Base-by-base conservation (phyloP, 2,113 vertebrate species). In the Aegotheles bennettii region DNA sequence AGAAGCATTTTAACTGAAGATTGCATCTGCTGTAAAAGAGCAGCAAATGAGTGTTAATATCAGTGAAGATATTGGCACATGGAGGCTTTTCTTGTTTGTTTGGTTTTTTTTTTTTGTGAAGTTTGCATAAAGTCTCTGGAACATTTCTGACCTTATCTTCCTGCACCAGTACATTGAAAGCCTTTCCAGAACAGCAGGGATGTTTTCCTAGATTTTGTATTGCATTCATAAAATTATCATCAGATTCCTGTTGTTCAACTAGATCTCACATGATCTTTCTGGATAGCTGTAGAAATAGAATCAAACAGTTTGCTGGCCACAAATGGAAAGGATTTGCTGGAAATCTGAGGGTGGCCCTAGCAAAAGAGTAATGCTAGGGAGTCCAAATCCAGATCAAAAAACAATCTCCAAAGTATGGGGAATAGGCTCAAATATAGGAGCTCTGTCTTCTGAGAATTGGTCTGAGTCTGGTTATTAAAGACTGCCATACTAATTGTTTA, bases 381-480 rank as follows among this genome's bases (percentile, higher is more conserved):
- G 84, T 93, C 89, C 53, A 24, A 88, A 94, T 97, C 88, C 81
- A 93, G 50, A 57, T 69, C 24, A 67, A 80, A 69, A 82, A 64
- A 56, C 56, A 84, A 50, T 86, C 75, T 96, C 85, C 73, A 54
- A 95, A 96, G 71, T 64, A 82, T 87, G 91, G 83, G 88, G 70
- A 96, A 80, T 68, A 94, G 2, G 26, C 28, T 50, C 28, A 77
- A 59, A n/a, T 6, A 11, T 1, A 63, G 70, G 83, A 95, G 36
- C 61, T 89, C 13, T 94, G 89, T 93, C 90, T 84, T 94, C 80
- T 92, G 84, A 96, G 80, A 95, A 93, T 76, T 89, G 15, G 47
- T 88, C 56, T 85, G 74, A 91, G 95, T 95, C 64, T 86, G 50
- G 87, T 96, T 89, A 87, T 94, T 97, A 90, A 96, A 95, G 76